Evolutionary conservation across 2,113 vertebrate genomes (phyloP).

Genomic region (Ochotona princeps): DNA sequence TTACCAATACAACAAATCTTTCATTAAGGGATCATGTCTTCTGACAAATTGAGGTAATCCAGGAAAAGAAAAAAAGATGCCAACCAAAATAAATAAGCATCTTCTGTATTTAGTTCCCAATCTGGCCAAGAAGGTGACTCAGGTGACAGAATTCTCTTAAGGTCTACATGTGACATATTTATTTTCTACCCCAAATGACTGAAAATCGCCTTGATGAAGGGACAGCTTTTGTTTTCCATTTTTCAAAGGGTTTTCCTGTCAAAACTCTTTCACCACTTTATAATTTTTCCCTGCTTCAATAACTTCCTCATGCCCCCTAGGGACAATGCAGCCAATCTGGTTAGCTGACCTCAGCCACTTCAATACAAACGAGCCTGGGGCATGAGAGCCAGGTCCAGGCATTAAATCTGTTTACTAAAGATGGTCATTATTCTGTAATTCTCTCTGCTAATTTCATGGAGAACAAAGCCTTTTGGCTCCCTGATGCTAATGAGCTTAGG

Average conservation of each 20-base stretch:
- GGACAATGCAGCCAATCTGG: not conserved
- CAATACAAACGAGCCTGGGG: not conserved
- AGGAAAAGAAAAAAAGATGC: not conserved
- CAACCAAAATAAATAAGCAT: not conserved
- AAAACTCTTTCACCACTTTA: slow-evolving; percentile 31
- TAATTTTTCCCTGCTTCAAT: not conserved
- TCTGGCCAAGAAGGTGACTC: not conserved
- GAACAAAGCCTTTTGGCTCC: slow-evolving; percentile 71
- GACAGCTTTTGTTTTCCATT: not conserved
- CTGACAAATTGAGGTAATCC: slow-evolving; percentile 60
- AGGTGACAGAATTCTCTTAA: not conserved
- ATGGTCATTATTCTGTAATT: slow-evolving; percentile 59
- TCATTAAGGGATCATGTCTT: slow-evolving; percentile 57
- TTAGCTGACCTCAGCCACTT: slow-evolving; percentile 25
- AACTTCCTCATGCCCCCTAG: not conserved
- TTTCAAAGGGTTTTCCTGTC: slow-evolving; percentile 10
- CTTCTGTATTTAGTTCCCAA: not conserved
- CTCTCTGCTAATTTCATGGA: slow-evolving; percentile 65
- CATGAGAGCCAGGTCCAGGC: not conserved
- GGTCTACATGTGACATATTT: not conserved
- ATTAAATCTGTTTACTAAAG: slow-evolving; percentile 65
- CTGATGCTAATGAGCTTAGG: slow-evolving; percentile 73
- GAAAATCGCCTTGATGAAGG: slow-evolving; percentile 14
- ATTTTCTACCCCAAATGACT: slow-evolving; percentile 14
- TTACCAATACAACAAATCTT: slow-evolving; percentile 27